These are phyloP conservation scores for Coelinius sp. DNA, from an alignment of 2,888 invertebrate species.

Conservation along the genomic window DNA sequence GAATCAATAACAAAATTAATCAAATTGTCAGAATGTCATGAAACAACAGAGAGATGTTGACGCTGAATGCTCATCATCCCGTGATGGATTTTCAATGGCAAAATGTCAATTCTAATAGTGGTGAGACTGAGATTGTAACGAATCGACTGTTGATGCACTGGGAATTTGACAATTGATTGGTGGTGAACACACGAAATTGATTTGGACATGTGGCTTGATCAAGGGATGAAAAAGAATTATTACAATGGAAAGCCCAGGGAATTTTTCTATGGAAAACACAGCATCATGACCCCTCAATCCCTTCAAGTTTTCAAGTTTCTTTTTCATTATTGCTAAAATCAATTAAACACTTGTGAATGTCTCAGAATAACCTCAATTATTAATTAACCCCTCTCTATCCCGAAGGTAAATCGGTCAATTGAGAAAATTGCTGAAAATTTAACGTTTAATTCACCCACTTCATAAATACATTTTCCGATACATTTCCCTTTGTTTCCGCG, in stretches of 20 bases:
- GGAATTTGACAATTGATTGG: not conserved
- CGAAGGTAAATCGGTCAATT: not conserved
- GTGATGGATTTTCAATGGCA: not conserved
- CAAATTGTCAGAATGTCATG: not conserved
- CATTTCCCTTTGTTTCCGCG: not conserved
- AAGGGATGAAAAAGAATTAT: too few species aligned
- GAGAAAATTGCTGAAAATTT: not conserved
- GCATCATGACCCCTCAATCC: too few species aligned
- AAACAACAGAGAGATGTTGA: not conserved
- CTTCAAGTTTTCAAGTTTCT: too few species aligned
- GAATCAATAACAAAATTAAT: not conserved
- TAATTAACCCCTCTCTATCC: not conserved
- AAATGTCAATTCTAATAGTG: not conserved
- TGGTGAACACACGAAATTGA: not conserved
- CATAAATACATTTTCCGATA: constrained; percentile 11
- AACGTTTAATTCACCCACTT: not conserved
- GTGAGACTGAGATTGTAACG: not conserved
- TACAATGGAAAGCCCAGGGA: too few species aligned
- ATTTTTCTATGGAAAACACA: too few species aligned
- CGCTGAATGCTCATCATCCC: not conserved
- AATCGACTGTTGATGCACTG: not conserved
- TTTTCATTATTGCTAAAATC: not conserved
- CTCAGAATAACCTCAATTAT: not conserved
- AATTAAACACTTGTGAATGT: not conserved
- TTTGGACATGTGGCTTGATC: not conserved